Percentiles rank a stretch among this genome's conserved stretches.
Evolutionary conservation across 2,113 vertebrate genomes (phyloP).

Genomic region (Clupea harengus): DNA sequence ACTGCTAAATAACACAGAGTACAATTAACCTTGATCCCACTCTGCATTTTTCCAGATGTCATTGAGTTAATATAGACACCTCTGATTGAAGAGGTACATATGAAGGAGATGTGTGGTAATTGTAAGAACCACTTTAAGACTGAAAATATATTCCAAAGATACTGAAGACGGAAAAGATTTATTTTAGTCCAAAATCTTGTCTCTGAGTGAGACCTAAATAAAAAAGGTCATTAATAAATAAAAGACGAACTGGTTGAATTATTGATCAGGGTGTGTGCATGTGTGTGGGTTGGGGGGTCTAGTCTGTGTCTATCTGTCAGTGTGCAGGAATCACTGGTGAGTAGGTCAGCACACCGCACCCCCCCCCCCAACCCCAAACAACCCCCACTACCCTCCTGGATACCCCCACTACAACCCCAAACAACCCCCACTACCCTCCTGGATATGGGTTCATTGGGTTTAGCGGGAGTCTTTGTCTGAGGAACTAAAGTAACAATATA

Average conservation of each 20-base stretch:
- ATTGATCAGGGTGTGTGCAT: constrained; percentile 51
- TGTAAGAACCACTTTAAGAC: not conserved
- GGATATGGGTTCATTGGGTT: not conserved
- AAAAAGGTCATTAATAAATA: constrained; percentile 74
- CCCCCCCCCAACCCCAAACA: not conserved
- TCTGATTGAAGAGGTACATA: not conserved
- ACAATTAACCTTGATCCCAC: not conserved
- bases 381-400: not conserved
- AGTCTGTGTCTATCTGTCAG: constrained; percentile 16
- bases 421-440: not conserved
- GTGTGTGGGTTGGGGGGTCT: constrained; percentile 22
- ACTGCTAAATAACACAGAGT: not conserved
- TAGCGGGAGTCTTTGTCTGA: not conserved
- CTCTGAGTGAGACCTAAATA: constrained; percentile 18
- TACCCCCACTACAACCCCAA: not conserved
- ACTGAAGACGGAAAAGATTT: not conserved
- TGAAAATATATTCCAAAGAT: not conserved
- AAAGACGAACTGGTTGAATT: constrained; percentile 64
- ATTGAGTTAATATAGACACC: not conserved
- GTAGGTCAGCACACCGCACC: not conserved
- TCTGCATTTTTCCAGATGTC: not conserved
- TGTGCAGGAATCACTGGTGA: not conserved
- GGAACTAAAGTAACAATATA: not conserved
- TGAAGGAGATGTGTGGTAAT: not conserved
- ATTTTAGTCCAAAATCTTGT: not conserved